Conservation (phyloP, 2,888 invertebrate genomes). For the Timema cristinae region DNA sequence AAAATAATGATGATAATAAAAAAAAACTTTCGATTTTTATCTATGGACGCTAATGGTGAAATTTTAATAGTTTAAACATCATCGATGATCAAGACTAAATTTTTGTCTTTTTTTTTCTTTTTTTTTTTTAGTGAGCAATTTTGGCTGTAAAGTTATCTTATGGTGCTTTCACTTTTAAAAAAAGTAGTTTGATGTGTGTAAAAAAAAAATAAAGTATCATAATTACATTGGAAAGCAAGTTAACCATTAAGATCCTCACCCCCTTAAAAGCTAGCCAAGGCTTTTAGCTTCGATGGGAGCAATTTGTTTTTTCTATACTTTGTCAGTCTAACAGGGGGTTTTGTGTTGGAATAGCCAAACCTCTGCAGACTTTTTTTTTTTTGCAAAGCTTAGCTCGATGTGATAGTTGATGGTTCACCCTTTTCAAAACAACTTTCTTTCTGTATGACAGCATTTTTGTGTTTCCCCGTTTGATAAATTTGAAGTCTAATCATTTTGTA, state of each 20-base stretch:
- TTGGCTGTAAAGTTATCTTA: neutral
- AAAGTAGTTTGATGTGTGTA: too few species aligned
- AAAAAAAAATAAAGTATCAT: too few species aligned
- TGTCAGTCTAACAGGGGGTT: slow-evolving; percentile 18
- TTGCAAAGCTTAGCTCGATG: slow-evolving; percentile 26
- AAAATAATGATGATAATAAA: too few species aligned
- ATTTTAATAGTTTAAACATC: too few species aligned
- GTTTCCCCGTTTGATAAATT: slow-evolving; percentile 1
- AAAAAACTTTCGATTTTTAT: too few species aligned
- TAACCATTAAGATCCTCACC: neutral
- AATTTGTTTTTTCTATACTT: slow-evolving; percentile 15
- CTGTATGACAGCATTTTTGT: neutral
- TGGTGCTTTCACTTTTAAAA: too few species aligned
- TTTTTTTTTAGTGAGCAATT: neutral
- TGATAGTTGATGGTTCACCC: slow-evolving; percentile 24
- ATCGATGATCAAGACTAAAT: too few species aligned
- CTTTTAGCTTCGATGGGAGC: slow-evolving; percentile 22
- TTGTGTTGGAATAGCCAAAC: slow-evolving; percentile 9
- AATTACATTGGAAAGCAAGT: too few species aligned
- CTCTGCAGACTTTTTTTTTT: slow-evolving; percentile 11
- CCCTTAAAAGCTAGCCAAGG: slow-evolving; percentile 20
- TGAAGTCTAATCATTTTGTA: neutral
- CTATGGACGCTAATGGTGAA: too few species aligned
- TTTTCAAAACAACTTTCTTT: slow-evolving; percentile 5
- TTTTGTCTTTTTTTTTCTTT: neutral